Base-by-base conservation (phyloP, 2,113 vertebrate species). In the Coturnix japonica region DNA sequence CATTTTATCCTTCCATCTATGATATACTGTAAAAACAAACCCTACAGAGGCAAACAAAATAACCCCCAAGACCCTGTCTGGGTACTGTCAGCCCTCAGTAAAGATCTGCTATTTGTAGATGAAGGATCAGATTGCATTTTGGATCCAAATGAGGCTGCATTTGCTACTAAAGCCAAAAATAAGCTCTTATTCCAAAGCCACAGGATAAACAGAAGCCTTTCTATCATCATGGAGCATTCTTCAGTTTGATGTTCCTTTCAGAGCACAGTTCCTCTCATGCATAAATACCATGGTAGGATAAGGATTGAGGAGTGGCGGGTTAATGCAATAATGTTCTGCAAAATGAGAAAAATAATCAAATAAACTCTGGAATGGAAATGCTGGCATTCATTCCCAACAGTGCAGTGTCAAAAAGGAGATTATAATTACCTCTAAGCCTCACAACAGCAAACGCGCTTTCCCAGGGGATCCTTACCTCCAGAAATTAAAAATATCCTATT, bases 281-380 rank as follows among this genome's bases (percentile, higher is more conserved):
- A 87, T 67, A 94, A 96, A 96, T 93, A 79, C 87, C 84, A 64
- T 5, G 81, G 94, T 30, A 92, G 92, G 84, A 87, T 76, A 73
- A 93, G 94, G 84, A 80, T 79, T 43, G 81, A 85, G 87, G 95
- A 96, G 88, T 82, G 90, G 81, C 2, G 22, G 86, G 88, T 93
- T 95, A 94, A 96, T 87, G 84, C 19, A 94, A 94, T 95, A 93
- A 95, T 94, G 86, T 67, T 95, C 83, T 89, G 81, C 91, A 96
- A 93, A 96, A 96, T 67, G 88, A 90, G 72, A 82, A 79, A 91
- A 95, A 96, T 90, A 94, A 93, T 83, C 91, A 93, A 96, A 94
- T 91, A 90, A 93, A 77, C 69, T 76, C 91, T 96, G 88, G 82
- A 90, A 94, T 91, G 86, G 88, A 93, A 93, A 94, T 35, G 83